Base-by-base conservation (phyloP, 2,113 vertebrate species). In the Pseudorhombus dupliciocellatus region DNA sequence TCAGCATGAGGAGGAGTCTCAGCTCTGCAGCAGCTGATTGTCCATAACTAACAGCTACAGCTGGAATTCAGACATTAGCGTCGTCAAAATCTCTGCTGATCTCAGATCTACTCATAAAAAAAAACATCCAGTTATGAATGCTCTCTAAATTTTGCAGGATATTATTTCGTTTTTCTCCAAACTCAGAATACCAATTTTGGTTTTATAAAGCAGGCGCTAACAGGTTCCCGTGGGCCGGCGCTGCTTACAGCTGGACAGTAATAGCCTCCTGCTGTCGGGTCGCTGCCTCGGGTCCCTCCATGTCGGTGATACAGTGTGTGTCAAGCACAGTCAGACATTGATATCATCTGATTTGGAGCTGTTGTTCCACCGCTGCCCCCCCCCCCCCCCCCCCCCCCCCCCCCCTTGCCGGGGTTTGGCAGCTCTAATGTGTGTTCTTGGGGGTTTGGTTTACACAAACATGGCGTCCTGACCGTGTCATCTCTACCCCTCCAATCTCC, bases 401-500 rank as follows among this genome's bases (percentile, higher is more conserved):
- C 34, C 34, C 5, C 34, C 34, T 37, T 37, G 14, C 5, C 15
- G 25, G 51, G 51, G 21, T 16, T 66, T 56, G 1, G 1, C 70
- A 18, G 52, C 6, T 53, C 69, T 89, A 83, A 85, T 81, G 83
- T 75, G 77, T 74, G 75, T 79, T 80, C 63, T 74, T 79, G 20
- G 25, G 70, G 71, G 79, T 73, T 86, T 79, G 48, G 65, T 73
- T 84, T 83, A 80, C 87, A 86, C 80, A 78, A 79, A 75, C 85
- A 69, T 70, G 64, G 74, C 53, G 16, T 77, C 77, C 60, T 68
- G 53, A 82, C 66, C 22, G 71, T 22, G 75, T 63, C 44, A 28
- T 77, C 71, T 65, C 81, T 79, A 50, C 71, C 50, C 37, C 76
- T 60, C 75, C 84, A 88, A 89, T 88, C 84, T 84, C 78, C 58